Evolutionary conservation across 2,113 vertebrate genomes (phyloP), one percentile per base, ranked within the genome.

Genomic region (Phylloscopus trochilus): DNA sequence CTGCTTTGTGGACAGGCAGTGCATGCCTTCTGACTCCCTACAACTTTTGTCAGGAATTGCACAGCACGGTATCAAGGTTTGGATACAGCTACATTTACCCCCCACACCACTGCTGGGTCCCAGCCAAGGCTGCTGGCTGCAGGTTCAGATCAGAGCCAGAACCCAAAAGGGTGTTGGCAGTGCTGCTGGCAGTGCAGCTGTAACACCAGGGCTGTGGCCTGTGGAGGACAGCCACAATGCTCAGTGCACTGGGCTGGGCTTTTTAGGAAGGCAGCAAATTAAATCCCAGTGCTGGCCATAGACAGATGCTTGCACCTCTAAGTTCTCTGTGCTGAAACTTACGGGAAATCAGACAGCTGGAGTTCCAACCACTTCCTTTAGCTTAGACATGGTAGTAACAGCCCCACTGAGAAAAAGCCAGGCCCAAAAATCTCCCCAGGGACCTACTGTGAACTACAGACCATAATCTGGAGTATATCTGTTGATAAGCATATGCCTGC

Each of bases 11-110:
- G 49, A n/a, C 30, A 39, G 30, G 24, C 27, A 72, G 18, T 13
- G 14, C 2, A 0, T 28, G 63, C 49, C 43, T 43, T 27, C 16
- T 31, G 51, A 44, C 21, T 26, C 2, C 1, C 19, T 44, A 44
- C 35, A 86, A 83, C 13, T 68, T 77, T 21, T 33, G 7, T 27
- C 55, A n/a, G 58, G 37, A 51, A 24, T 31, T 4, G 22, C 27
- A 67, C 2, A 28, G n/a, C 9, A 69, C 7, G 11, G 9, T 1
- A 13, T 37, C 18, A 44, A 51, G 21, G 11, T 67, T 47, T 60
- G 67, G 18, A 22, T 14, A 26, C 17, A 37, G 35, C 66, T 87
- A 17, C 15, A 9, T 33, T 83, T 55, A 53, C 2, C 26, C 9
- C 15, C 5, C 3, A 3, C 19, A 31, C 6, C 2, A 1, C 18